These are phyloP conservation scores for Microdon myrmicae DNA, from an alignment of 2,888 invertebrate genomes.

Conservation along the genomic window DNA sequence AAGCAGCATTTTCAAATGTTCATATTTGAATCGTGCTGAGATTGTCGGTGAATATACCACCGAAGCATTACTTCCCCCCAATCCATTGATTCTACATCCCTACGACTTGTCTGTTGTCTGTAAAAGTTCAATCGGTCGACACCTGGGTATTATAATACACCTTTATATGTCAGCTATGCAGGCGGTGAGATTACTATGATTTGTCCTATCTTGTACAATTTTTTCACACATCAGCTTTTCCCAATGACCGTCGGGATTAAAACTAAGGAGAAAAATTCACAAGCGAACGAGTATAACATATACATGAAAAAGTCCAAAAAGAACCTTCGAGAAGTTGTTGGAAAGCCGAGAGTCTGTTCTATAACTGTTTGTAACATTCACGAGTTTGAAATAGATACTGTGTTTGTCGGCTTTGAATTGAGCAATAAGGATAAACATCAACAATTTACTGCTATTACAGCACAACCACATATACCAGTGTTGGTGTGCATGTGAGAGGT, in stretches of 20 bases:
- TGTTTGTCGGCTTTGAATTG: neutral
- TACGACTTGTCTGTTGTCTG: too few relatives aligned
- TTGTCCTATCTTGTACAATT: conserved; percentile 32
- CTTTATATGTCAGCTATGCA: too few relatives aligned
- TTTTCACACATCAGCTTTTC: conserved; percentile 45
- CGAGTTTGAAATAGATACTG: conserved; percentile 39
- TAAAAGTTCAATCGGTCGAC: too few relatives aligned
- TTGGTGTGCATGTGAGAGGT: too few relatives aligned
- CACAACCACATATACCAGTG: conserved; percentile 28
- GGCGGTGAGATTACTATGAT: conserved; percentile 49
- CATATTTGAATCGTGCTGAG: too few relatives aligned
- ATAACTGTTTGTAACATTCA: conserved; percentile 46
- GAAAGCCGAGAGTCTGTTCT: conserved; percentile 38
- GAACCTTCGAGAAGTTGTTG: too few relatives aligned
- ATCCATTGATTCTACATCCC: too few relatives aligned
- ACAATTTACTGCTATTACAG: conserved; percentile 67
- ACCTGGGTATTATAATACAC: too few relatives aligned
- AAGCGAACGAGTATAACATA: too few relatives aligned
- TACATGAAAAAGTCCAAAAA: conserved; percentile 9
- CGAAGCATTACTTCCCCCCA: too few relatives aligned
- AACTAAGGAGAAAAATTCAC: conserved; percentile 7
- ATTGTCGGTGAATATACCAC: too few relatives aligned
- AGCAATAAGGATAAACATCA: conserved; percentile 65
- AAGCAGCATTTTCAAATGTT: too few relatives aligned
- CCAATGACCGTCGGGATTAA: conserved; percentile 20